phyloP scores from a whole-genome alignment of 2,888 invertebrate genomes.

The Stenoptilia bipunctidactyla region DNA sequence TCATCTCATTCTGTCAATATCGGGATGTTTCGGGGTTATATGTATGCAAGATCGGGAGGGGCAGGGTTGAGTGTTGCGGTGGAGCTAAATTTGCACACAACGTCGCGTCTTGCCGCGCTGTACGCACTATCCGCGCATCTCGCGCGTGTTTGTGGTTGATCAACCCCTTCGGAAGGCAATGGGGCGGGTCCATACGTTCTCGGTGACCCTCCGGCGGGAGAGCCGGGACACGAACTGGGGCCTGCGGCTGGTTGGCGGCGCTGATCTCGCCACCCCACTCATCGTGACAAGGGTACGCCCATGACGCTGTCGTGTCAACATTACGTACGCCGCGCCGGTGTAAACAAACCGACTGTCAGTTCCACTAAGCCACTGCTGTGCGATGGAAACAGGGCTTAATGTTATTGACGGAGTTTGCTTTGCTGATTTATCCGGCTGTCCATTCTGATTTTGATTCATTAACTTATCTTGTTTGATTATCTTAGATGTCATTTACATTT shows the following conservation, averaged over 20 bases:
- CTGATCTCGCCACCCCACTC: constrained; percentile 87
- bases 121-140: constrained; percentile 36
- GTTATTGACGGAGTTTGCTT: too few species aligned
- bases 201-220: constrained; percentile 80
- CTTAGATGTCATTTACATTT: too few species aligned
- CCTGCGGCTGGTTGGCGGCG: constrained; percentile 87
- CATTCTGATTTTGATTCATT: too few species aligned
- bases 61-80: constrained; percentile 40
- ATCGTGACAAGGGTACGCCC: constrained; percentile 86
- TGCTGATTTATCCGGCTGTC: too few species aligned
- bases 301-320: constrained; percentile 10
- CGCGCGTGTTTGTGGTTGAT: constrained; percentile 24
- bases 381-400: too few species aligned
- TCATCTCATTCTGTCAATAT: neutral
- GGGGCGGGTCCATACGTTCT: constrained; percentile 83
- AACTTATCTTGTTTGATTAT: too few species aligned
- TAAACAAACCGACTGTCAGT: constrained; percentile 37
- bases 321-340: constrained; percentile 36
- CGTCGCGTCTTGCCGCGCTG: constrained; percentile 56
- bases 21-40: constrained; percentile 10
- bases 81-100: constrained; percentile 55
- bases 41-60: constrained; percentile 24
- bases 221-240: constrained; percentile 85
- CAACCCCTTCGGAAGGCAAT: constrained; percentile 37
- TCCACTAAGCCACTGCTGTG: too few species aligned